phyloP scores from a whole-genome alignment of 2,113 vertebrate species.

The Cynoglossus semilaevis region DNA sequence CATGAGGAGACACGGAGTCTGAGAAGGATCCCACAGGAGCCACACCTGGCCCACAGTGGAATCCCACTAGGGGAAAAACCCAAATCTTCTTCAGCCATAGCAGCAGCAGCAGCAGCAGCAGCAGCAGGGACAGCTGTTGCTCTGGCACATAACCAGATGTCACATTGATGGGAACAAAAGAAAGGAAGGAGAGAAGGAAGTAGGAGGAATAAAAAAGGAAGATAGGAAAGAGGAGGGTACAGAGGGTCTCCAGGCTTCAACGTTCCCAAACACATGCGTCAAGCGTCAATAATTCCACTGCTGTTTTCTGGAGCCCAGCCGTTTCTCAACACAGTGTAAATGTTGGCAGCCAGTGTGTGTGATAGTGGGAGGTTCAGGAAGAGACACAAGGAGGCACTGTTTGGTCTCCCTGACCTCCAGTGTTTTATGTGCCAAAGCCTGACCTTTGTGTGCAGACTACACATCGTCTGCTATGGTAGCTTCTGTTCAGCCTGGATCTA shows the following conservation, averaged over 20 bases:
- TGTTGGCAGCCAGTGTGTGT: slow-evolving; percentile 42
- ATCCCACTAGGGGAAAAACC: slow-evolving; percentile 40
- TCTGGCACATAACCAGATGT: slow-evolving; percentile 32
- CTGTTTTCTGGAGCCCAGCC: slow-evolving; percentile 33
- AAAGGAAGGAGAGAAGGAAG: not conserved
- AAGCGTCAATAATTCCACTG: slow-evolving; percentile 37
- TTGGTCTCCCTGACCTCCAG: slow-evolving; percentile 14
- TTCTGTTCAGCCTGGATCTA: not conserved
- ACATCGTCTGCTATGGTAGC: slow-evolving; percentile 26
- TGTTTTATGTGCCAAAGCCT: slow-evolving; percentile 34
- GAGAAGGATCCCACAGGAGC: slow-evolving; percentile 17
- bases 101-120: slow-evolving; percentile 31
- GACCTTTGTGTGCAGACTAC: slow-evolving; percentile 42
- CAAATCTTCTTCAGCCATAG: slow-evolving; percentile 40
- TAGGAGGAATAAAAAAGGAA: not conserved
- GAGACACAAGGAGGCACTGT: slow-evolving; percentile 56
- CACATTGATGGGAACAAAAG: not conserved
- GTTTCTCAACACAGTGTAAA: slow-evolving; percentile 56
- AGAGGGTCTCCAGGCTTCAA: slow-evolving; percentile 7
- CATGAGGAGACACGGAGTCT: not conserved
- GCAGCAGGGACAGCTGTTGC: slow-evolving; percentile 58
- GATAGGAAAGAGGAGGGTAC: not conserved
- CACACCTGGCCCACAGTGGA: slow-evolving; percentile 41
- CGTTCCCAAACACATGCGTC: slow-evolving; percentile 33
- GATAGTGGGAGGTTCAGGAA: slow-evolving; percentile 18